Percentiles rank a stretch among this genome's conserved stretches.
Conservation (phyloP, 2,113 vertebrate genomes). For the Xenopus borealis region DNA sequence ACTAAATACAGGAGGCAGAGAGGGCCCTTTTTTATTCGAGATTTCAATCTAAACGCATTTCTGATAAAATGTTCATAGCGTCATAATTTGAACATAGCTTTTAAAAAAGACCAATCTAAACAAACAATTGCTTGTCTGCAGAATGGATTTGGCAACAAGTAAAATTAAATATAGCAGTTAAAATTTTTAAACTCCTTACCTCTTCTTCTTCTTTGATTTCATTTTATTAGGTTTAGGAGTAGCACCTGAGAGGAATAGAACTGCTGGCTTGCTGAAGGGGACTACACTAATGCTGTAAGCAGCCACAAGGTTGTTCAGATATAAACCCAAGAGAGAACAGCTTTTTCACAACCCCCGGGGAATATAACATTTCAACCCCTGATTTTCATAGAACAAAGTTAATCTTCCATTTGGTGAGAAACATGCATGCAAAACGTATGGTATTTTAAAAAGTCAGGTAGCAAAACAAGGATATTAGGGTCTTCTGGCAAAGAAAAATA, state of each 20-base stretch:
- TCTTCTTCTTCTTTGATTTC: conserved; percentile 50
- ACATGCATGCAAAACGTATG: not conserved
- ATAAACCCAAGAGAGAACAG: conserved; percentile 47
- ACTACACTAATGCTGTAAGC: conserved; percentile 39
- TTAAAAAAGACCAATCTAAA: no score
- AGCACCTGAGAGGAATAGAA: conserved; percentile 45
- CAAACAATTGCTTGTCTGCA: no score
- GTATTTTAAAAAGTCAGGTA: not conserved
- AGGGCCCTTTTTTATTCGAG: no score
- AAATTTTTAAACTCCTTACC: conserved; percentile 48
- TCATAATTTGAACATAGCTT: no score
- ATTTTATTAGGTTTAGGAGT: conserved; percentile 49
- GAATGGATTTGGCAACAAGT: no score
- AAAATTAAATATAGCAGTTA: not conserved
- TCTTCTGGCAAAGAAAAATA: not conserved
- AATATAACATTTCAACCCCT: conserved; percentile 50
- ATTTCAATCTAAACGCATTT: no score
- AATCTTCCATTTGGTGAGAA: not conserved
- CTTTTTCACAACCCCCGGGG: conserved; percentile 49
- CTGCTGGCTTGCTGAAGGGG: conserved; percentile 46
- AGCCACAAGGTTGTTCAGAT: conserved; percentile 34
- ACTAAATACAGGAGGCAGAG: no score
- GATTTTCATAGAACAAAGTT: conserved; percentile 3
- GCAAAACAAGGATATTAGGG: not conserved
- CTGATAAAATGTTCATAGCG: no score